These are phyloP conservation scores for Bombycilla garrulus DNA, from an alignment of 2,113 vertebrate genomes.

Conservation along the genomic window DNA sequence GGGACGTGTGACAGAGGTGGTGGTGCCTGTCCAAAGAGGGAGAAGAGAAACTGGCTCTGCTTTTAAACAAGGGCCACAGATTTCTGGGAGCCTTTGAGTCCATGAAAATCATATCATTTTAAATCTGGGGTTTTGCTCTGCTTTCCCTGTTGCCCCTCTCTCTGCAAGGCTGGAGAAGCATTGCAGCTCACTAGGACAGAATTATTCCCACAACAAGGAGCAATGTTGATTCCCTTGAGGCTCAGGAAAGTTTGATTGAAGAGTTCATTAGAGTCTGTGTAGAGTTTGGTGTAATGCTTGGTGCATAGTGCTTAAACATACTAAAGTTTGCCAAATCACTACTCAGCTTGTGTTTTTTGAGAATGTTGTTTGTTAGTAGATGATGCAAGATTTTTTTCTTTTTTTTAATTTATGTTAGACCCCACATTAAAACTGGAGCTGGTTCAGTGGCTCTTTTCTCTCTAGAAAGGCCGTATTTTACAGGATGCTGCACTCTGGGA, in stretches of 20 bases:
- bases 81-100: neutral
- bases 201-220: neutral
- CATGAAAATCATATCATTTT: rapidly evolving
- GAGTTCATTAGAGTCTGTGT: neutral
- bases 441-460: neutral
- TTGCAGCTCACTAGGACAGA: neutral
- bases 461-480: neutral
- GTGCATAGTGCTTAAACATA: rapidly evolving
- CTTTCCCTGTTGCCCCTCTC: neutral
- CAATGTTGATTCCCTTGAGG: neutral
- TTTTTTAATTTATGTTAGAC: neutral
- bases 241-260: neutral
- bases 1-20: neutral
- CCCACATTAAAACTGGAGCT: neutral
- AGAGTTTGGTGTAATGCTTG: neutral
- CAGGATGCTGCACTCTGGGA: neutral
- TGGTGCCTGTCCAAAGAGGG: neutral
- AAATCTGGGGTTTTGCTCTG: neutral
- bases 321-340: neutral
- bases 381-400: neutral
- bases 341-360: neutral
- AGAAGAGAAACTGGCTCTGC: neutral
- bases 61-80: neutral
- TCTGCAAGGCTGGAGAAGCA: neutral
- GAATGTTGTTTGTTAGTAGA: neutral